Conservation (phyloP, 2,113 vertebrate species). For the Triplophysa dalaica region DNA sequence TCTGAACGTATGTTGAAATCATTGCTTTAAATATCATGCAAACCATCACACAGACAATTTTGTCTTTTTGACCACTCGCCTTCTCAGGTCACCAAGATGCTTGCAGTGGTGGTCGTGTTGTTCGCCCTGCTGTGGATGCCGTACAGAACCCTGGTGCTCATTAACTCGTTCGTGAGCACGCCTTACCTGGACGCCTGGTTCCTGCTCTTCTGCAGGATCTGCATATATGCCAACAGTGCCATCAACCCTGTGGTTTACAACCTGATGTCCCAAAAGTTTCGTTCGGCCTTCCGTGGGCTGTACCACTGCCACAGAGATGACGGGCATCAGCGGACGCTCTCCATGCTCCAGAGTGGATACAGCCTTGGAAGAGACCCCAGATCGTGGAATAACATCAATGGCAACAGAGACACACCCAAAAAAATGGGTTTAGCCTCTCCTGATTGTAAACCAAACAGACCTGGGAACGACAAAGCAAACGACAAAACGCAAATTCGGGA, state of each 20-base stretch:
- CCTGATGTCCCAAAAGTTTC: conserved; percentile 81
- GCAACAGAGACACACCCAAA: conserved; percentile 44
- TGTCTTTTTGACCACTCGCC: background rate
- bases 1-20: background rate
- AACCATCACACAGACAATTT: background rate
- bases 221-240: conserved; percentile 80
- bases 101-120: conserved; percentile 72
- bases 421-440: background rate
- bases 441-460: conserved; percentile 15
- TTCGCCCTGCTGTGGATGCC: conserved; percentile 82
- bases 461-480: background rate
- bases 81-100: conserved; percentile 78
- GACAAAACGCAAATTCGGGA: background rate
- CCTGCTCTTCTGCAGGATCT: conserved; percentile 76
- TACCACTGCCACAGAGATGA: conserved; percentile 68
- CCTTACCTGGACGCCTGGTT: conserved; percentile 79
- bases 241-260: conserved; percentile 82
- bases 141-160: conserved; percentile 76
- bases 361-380: conserved; percentile 57
- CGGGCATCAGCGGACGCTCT: conserved; percentile 54
- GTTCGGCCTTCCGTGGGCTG: conserved; percentile 70
- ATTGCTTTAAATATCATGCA: background rate
- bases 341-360: conserved; percentile 55
- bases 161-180: conserved; percentile 75
- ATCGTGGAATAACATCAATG: conserved; percentile 41